A percentile compares a stretch with the other conserved stretches of the same genome.
phyloP scores from a whole-genome alignment of 2,797 vertebrate species.

The Macropus fuliginosus region DNA sequence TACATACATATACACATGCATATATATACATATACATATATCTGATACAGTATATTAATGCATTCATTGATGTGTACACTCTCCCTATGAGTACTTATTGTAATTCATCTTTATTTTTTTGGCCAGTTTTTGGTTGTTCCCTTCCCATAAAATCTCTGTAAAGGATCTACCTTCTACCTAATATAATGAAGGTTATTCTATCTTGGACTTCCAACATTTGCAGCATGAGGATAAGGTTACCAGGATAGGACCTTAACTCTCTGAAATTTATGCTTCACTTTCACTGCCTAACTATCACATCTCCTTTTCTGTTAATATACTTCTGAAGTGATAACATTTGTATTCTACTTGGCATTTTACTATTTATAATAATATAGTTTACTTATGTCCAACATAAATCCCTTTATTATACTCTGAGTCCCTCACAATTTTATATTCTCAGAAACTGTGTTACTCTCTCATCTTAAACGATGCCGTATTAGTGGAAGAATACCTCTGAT shows the following conservation, averaged over 20 bases:
- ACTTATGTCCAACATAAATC: background rate
- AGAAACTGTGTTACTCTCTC: background rate
- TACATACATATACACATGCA: no score
- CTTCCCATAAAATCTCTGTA: background rate
- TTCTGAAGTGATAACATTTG: background rate
- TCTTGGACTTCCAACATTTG: background rate
- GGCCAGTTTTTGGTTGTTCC: fast-evolving
- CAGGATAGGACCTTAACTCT: background rate
- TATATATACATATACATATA: no score
- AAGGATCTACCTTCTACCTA: background rate
- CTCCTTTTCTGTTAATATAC: background rate
- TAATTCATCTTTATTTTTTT: background rate
- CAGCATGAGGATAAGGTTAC: background rate
- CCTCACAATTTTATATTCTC: background rate
- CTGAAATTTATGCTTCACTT: background rate
- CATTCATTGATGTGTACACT: background rate
- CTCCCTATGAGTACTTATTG: background rate
- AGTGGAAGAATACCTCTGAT: background rate
- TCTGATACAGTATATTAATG: no score
- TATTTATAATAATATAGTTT: background rate
- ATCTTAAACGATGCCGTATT: background rate
- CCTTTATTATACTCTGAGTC: background rate
- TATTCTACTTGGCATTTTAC: background rate
- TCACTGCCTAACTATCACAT: background rate
- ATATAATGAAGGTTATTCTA: background rate